These are phyloP conservation scores for Cordilura impudica DNA, from an alignment of 2,888 invertebrate genomes.

Conservation along the genomic window DNA sequence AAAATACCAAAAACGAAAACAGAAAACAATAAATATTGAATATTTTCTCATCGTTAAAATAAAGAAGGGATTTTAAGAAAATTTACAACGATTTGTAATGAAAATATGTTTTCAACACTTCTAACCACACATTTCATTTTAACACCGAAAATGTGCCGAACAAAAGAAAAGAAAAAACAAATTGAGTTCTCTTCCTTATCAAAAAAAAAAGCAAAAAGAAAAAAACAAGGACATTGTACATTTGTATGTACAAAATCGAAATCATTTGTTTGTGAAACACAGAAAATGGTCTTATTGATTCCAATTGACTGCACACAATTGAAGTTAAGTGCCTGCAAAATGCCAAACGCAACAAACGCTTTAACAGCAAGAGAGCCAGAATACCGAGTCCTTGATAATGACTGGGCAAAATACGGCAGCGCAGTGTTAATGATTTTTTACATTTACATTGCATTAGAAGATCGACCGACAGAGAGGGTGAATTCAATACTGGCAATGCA, in stretches of 20 bases:
- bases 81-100: slow-evolving; percentile 10
- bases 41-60: slow-evolving; percentile 52
- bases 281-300: slow-evolving; percentile 76
- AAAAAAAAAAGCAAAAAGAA: no score
- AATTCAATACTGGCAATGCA: slow-evolving; percentile 12
- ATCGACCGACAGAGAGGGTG: slow-evolving; percentile 50
- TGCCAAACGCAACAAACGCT: slow-evolving; percentile 63
- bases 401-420: slow-evolving; percentile 49
- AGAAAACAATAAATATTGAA: slow-evolving; percentile 22
- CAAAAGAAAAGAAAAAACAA: slow-evolving; percentile 1
- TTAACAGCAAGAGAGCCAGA: slow-evolving; percentile 42
- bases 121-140: slow-evolving; percentile 46
- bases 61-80: slow-evolving; percentile 19
- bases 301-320: slow-evolving; percentile 77
- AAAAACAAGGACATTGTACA: slow-evolving; percentile 24
- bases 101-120: slow-evolving; percentile 52
- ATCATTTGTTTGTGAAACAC: slow-evolving; percentile 69
- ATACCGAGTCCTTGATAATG: slow-evolving; percentile 9
- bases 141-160: slow-evolving; percentile 1
- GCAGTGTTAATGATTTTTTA: slow-evolving; percentile 25
- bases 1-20: slow-evolving; percentile 23
- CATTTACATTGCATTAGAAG: slow-evolving; percentile 7
- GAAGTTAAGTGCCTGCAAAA: slow-evolving; percentile 75
- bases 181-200: slow-evolving; percentile 19
- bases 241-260: slow-evolving; percentile 20